phyloP scores from a whole-genome alignment of 1,140 invertebrate species.

The Lordiphosa collinella region DNA sequence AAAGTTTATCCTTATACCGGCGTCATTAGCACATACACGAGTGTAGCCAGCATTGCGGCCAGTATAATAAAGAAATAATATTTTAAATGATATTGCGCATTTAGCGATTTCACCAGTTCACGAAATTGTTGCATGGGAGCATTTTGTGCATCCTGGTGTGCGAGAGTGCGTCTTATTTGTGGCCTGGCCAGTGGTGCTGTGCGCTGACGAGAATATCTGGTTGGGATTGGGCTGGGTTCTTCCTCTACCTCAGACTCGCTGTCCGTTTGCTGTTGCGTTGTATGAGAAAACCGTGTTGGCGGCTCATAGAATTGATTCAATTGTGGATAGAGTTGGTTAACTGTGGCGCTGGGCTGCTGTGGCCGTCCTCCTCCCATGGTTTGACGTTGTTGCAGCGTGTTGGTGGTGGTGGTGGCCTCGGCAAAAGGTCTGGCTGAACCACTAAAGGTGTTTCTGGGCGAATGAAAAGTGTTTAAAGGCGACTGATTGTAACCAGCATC shows the following conservation, averaged over 20 bases:
- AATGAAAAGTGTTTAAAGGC: neutral
- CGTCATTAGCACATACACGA: constrained; percentile 57
- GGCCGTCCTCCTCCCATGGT: constrained; percentile 18
- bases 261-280: constrained; percentile 24
- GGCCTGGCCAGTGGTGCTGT: constrained; percentile 31
- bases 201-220: constrained; percentile 14
- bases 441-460: constrained; percentile 31
- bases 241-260: constrained; percentile 40
- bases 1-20: constrained; percentile 3
- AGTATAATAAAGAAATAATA: constrained; percentile 44
- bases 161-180: constrained; percentile 9
- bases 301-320: constrained; percentile 54
- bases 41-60: constrained; percentile 34
- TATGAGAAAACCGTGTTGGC: neutral
- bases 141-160: constrained; percentile 3
- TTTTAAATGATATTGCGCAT: constrained; percentile 60
- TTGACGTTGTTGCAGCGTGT: constrained; percentile 19
- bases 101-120: constrained; percentile 26
- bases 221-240: constrained; percentile 7
- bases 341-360: constrained; percentile 34
- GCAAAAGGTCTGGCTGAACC: constrained; percentile 41
- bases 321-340: constrained; percentile 46
- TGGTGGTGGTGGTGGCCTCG: neutral
- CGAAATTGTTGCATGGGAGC: constrained; percentile 34
- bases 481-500: constrained; percentile 10